A percentile compares a stretch with the other conserved stretches of the same genome.
Conservation (phyloP, 2,797 vertebrate species). For the Tympanoctomys barrerae region DNA sequence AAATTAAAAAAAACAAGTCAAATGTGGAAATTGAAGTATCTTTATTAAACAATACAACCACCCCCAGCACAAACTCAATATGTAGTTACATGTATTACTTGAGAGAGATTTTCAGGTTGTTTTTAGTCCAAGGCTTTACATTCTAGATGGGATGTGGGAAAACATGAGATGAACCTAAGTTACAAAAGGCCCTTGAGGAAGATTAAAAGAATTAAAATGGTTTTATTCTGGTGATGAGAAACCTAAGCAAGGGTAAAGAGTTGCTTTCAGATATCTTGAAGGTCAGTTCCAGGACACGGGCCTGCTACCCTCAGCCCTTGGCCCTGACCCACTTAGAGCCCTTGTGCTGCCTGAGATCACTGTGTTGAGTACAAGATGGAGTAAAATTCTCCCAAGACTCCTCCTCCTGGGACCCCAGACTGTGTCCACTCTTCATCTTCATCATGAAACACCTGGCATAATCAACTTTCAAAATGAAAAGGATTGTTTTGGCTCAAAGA, state of each 20-base stretch:
- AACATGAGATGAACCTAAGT: conserved; percentile 32
- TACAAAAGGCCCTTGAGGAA: not conserved
- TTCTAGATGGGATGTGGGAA: conserved; percentile 67
- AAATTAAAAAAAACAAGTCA: not conserved
- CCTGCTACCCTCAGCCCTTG: not conserved
- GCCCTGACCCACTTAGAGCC: not conserved
- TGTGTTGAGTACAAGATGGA: not conserved
- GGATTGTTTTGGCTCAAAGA: not conserved
- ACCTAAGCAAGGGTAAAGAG: not conserved
- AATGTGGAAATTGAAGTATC: conserved; percentile 48
- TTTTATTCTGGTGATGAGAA: conserved; percentile 31
- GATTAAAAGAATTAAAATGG: conserved; percentile 40
- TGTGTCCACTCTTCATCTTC: not conserved
- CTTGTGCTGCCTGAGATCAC: not conserved
- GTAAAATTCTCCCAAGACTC: fast-evolving
- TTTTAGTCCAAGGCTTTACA: conserved; percentile 63
- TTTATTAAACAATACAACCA: conserved; percentile 18
- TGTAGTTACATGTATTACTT: conserved; percentile 65
- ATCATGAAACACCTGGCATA: not conserved
- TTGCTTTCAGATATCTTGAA: not conserved
- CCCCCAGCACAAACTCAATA: conserved; percentile 36
- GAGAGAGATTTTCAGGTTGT: conserved; percentile 7
- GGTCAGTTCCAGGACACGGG: not conserved
- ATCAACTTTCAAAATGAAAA: not conserved
- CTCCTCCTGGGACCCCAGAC: not conserved